phyloP scores from a whole-genome alignment of 2,797 vertebrate genomes.

The Enteromius thamalakanensis region DNA sequence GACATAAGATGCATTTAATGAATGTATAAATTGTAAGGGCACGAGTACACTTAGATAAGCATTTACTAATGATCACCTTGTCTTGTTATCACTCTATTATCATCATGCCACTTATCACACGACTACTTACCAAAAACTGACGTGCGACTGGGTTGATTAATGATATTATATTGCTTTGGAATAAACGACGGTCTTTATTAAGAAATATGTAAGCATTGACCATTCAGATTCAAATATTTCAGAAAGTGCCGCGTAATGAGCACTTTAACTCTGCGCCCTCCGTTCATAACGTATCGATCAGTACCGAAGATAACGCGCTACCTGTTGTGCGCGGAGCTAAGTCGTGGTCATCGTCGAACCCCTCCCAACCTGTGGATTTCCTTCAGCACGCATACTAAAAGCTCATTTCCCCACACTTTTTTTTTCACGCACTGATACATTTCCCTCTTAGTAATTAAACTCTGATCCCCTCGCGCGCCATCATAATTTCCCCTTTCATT shows the following conservation, averaged over 20 bases:
- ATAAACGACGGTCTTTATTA: neutral
- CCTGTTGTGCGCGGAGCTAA: slow-evolving; percentile 45
- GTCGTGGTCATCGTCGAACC: slow-evolving; percentile 24
- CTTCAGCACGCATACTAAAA: slow-evolving; percentile 25
- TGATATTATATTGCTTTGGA: neutral
- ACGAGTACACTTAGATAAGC: no score
- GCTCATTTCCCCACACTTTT: neutral
- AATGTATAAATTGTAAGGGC: neutral
- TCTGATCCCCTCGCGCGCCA: neutral
- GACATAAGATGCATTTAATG: neutral
- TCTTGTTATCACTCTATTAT: neutral
- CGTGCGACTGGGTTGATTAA: neutral
- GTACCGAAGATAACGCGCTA: neutral
- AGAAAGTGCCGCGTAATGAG: neutral
- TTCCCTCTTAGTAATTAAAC: neutral
- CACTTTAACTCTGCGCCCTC: neutral
- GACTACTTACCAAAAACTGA: neutral
- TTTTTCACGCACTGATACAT: neutral
- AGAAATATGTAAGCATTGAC: neutral
- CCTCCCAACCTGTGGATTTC: slow-evolving; percentile 68
- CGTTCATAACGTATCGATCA: neutral
- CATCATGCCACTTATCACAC: neutral
- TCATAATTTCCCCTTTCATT: neutral
- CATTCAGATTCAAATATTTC: slow-evolving; percentile 12
- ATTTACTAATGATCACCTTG: neutral